Conservation (phyloP, 2,888 invertebrate species). For the Apodemia mormo region DNA sequence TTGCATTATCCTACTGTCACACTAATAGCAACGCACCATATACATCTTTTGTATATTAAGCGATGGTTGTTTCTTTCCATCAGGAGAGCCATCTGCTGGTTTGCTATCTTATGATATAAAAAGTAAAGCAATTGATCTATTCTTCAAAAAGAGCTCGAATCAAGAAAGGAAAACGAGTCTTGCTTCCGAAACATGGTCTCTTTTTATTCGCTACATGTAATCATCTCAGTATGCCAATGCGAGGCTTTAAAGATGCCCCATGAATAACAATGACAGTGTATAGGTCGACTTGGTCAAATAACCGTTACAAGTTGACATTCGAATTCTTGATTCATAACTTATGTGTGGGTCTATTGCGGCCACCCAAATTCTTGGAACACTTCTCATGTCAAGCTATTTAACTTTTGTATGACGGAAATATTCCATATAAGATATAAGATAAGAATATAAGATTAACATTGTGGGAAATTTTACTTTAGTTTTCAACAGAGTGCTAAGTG, state of each 20-base stretch:
- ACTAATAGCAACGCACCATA: no score
- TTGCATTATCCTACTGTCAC: no score
- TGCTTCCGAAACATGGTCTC: not conserved
- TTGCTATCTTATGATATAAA: not conserved
- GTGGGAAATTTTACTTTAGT: no score
- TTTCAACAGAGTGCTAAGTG: no score
- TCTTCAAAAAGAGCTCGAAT: not conserved
- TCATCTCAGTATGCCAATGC: not conserved
- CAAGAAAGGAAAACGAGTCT: no score
- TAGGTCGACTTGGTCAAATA: constrained; percentile 33
- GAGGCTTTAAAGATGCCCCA: constrained; percentile 23
- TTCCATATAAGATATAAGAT: not conserved
- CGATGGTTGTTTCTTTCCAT: no score
- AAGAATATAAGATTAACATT: not conserved
- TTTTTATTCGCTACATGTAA: not conserved
- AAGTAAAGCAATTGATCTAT: not conserved
- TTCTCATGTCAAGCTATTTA: not conserved
- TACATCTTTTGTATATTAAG: no score
- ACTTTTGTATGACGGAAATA: not conserved
- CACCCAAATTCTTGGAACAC: constrained; percentile 29
- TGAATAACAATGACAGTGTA: constrained; percentile 39
- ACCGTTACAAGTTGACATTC: constrained; percentile 39
- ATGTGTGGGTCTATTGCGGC: constrained; percentile 30
- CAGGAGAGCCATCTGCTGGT: no score
- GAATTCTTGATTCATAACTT: constrained; percentile 38